Percentiles rank a stretch among this genome's conserved stretches.
phyloP scores from a whole-genome alignment of 1,140 invertebrate genomes.

The Xylocopa sonorina region DNA sequence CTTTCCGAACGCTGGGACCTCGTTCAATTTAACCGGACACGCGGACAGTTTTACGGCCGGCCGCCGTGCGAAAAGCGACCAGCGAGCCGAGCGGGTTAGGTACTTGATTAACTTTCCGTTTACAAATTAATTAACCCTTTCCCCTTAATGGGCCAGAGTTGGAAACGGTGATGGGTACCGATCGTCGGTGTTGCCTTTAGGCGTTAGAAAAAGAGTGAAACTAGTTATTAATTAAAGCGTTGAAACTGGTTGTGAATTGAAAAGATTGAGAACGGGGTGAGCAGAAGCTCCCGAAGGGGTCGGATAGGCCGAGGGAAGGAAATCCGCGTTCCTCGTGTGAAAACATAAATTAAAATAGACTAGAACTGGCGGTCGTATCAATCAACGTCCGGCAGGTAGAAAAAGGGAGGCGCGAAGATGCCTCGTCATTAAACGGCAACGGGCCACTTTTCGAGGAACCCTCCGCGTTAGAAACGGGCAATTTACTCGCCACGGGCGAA shows the following conservation, averaged over 20 bases:
- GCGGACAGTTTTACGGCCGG: background rate
- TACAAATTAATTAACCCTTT: too few relatives aligned
- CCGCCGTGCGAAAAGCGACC: background rate
- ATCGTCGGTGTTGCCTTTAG: too few relatives aligned
- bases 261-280: background rate
- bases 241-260: too few relatives aligned
- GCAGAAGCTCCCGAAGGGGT: background rate
- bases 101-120: background rate
- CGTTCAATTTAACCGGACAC: background rate
- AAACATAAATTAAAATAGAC: slow-evolving; percentile 73
- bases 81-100: background rate
- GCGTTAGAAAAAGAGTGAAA: too few relatives aligned
- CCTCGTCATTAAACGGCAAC: slow-evolving; percentile 64
- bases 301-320: slow-evolving; percentile 48
- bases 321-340: slow-evolving; percentile 64
- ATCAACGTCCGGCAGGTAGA: slow-evolving; percentile 66
- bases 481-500: slow-evolving; percentile 20
- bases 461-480: slow-evolving; percentile 17
- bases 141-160: too few relatives aligned
- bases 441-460: slow-evolving; percentile 36
- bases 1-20: background rate
- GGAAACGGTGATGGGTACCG: too few relatives aligned
- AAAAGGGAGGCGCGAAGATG: slow-evolving; percentile 62
- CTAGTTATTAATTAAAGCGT: too few relatives aligned
- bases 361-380: slow-evolving; percentile 58